Evolutionary conservation across 2,113 vertebrate species (phyloP).

Genomic region (Lophochroa leadbeateri): DNA sequence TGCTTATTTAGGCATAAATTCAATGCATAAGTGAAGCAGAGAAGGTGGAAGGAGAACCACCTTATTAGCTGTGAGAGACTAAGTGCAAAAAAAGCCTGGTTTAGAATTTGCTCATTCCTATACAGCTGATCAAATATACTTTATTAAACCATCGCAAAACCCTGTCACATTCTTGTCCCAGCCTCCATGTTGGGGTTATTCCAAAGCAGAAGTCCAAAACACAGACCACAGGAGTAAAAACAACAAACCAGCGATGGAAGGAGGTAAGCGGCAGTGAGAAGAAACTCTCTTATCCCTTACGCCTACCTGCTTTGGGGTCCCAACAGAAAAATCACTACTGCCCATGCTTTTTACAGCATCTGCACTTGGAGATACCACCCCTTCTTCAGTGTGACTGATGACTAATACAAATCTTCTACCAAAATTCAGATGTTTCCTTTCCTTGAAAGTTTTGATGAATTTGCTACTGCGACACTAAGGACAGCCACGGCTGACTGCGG

Average conservation of each 20-base stretch:
- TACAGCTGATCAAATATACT: neutral
- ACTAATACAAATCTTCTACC: neutral
- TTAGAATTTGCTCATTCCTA: neutral
- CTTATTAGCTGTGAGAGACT: neutral
- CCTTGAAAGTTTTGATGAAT: neutral
- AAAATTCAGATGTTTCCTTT: neutral
- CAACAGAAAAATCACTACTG: neutral
- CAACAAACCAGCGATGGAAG: neutral
- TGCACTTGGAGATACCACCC: neutral
- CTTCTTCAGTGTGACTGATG: neutral
- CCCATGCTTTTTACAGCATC: neutral
- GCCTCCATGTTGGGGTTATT: neutral
- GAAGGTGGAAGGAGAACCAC: neutral
- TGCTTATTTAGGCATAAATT: neutral
- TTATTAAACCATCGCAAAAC: conserved; percentile 30
- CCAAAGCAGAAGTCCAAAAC: conserved; percentile 40
- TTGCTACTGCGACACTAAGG: neutral
- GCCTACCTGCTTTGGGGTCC: neutral
- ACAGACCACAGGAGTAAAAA: conserved; percentile 3
- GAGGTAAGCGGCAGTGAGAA: neutral
- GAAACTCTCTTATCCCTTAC: neutral
- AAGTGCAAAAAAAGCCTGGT: neutral
- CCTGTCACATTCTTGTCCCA: neutral
- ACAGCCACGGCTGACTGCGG: neutral
- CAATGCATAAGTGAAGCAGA: neutral